Base-by-base conservation (phyloP, 1,140 invertebrate species). In the Paralvinella palmiformis region DNA sequence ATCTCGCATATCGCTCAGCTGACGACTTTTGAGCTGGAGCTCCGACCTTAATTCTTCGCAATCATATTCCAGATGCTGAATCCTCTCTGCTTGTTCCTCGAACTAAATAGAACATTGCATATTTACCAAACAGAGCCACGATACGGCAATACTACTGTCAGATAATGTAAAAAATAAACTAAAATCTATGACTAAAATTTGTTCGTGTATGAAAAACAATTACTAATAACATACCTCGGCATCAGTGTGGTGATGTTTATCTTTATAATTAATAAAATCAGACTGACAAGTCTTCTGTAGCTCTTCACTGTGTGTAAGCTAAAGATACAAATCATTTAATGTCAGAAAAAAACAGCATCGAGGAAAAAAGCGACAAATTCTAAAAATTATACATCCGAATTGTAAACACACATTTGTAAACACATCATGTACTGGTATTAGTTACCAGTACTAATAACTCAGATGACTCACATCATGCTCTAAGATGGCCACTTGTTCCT, bases 11-110 rank as follows among this genome's bases (percentile, higher is more conserved):
- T 78, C 75, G 7, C 68, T 66, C 36, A 75, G 64, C 24, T 73
- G 65, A 0, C 69, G 66, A 15, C 68, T 62, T 60, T 72, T 74
- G 53, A 62, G 68, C 50, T 73, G 64, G 6, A 75, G 62, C 44
- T 78, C 72, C 45, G 63, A 66, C 24, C 67, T 64, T 2, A 68
- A 66, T 33, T 75, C 75, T 53, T 78, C 75, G 15, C 77, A 48
- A 44, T 74, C 74, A 59, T 75, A 74, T 56, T 80, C 77, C 31
- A 79, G 62, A 37, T 73, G 71, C 10, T 67, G 52, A 27, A 79
- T 72, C 7, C 66, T 63, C 45, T 79, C 77, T 59, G 73, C 73
- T 64, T 72, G 72, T 45, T 73, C 72, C 1, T 64, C 60, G 50
- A 69, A 75, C 72, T 75, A 59, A n/a, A n/a, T n/a, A n/a, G n/a